Conservation (phyloP, 2,797 vertebrate genomes). For the Phoeniculus purpureus region DNA sequence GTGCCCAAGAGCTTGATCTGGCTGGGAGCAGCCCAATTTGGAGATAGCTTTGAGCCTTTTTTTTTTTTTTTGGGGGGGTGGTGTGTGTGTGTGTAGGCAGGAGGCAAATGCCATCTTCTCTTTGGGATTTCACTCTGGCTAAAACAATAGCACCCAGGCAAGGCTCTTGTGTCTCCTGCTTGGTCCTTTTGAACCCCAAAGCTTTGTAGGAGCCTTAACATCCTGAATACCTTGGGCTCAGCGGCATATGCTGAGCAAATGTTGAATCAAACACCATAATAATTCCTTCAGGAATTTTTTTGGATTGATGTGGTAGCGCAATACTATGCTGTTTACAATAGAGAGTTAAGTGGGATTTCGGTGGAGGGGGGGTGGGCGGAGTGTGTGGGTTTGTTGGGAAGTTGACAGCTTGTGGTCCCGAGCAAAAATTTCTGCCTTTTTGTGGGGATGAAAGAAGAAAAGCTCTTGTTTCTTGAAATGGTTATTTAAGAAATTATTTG, state of each 20-base stretch:
- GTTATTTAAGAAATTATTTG: constrained; percentile 76
- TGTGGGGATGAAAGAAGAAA: constrained; percentile 74
- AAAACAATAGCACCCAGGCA: not conserved
- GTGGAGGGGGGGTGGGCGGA: too few relatives aligned
- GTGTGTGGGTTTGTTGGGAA: constrained; percentile 65
- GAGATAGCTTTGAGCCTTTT: not conserved
- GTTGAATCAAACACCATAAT: constrained; percentile 71
- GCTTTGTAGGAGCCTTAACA: constrained; percentile 17
- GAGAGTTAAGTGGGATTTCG: constrained; percentile 71
- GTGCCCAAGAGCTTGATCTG: rapidly evolving
- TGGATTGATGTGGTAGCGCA: constrained; percentile 77
- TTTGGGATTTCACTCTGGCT: not conserved
- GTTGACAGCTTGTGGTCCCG: constrained; percentile 75
- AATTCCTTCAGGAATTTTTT: constrained; percentile 72
- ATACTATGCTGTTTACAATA: constrained; percentile 76
- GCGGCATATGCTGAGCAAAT: constrained; percentile 80
- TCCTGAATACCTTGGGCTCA: constrained; percentile 69
- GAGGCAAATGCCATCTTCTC: not conserved
- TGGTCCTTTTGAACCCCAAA: constrained; percentile 41
- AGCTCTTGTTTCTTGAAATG: constrained; percentile 72
- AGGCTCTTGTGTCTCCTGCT: not conserved
- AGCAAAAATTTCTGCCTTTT: constrained; percentile 71
- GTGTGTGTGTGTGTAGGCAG: too few relatives aligned
- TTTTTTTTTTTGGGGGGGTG: not conserved
- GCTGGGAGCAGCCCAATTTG: rapidly evolving